These are phyloP conservation scores for Drosophila takahashii DNA, from an alignment of 1,140 invertebrate genomes.

Conservation along the genomic window DNA sequence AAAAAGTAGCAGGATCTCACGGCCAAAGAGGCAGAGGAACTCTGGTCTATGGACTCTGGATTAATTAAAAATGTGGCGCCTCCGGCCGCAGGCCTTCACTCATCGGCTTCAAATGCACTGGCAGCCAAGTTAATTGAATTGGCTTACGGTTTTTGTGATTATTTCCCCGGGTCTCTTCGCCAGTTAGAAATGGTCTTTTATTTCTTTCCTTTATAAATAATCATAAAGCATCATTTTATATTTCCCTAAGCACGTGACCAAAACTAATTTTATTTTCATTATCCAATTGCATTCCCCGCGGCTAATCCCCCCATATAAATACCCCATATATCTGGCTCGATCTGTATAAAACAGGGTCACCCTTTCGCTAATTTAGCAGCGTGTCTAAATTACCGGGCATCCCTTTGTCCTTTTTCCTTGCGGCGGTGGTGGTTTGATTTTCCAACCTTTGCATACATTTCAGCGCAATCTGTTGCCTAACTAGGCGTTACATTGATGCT, in stretches of 20 bases:
- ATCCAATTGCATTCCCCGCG: constrained; percentile 41
- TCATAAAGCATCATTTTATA: constrained; percentile 65
- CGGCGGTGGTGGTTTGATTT: constrained; percentile 23
- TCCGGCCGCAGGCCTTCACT: constrained; percentile 59
- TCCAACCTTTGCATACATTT: constrained; percentile 68
- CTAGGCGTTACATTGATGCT: constrained; percentile 69
- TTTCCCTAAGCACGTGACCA: constrained; percentile 72
- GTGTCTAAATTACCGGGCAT: constrained; percentile 56
- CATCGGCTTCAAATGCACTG: constrained; percentile 43
- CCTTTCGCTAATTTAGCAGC: constrained; percentile 68
- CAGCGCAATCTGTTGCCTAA: constrained; percentile 75
- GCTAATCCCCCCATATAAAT: constrained; percentile 36
- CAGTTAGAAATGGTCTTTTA: constrained; percentile 6
- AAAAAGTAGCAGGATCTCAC: constrained; percentile 43
- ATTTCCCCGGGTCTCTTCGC: constrained; percentile 4
- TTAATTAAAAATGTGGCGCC: constrained; percentile 71
- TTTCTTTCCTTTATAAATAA: constrained; percentile 40
- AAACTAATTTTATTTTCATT: constrained; percentile 73
- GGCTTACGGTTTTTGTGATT: constrained; percentile 20
- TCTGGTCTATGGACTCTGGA: constrained; percentile 7
- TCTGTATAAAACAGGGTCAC: constrained; percentile 49
- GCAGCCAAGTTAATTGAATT: constrained; percentile 72
- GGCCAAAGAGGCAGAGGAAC: not conserved
- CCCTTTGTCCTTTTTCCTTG: constrained; percentile 45
- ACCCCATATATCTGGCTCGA: constrained; percentile 44